phyloP scores from a whole-genome alignment of 2,113 vertebrate species.

The Lepus europaeus region DNA sequence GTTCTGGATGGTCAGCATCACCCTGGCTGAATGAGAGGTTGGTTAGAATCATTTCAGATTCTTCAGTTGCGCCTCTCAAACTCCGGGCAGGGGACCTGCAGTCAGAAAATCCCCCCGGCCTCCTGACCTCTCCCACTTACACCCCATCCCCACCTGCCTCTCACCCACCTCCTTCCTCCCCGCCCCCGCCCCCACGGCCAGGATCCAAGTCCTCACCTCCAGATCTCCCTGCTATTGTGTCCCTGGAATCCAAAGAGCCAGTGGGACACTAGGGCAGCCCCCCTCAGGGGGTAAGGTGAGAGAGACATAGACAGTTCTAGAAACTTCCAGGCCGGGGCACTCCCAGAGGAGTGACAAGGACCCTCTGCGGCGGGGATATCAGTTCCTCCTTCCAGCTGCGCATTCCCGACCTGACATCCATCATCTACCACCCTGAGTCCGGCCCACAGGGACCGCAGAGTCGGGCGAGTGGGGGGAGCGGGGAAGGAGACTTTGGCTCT shows the following conservation, averaged over 20 bases:
- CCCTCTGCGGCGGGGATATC: accelerated
- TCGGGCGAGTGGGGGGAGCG: not conserved
- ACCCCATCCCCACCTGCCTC: not conserved
- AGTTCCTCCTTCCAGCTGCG: not conserved
- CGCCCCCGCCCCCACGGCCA: accelerated
- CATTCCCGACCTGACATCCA: not conserved
- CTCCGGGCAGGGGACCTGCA: accelerated
- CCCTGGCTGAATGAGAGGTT: not conserved
- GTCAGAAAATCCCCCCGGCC: not conserved
- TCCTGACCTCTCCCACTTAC: not conserved
- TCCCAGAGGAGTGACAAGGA: not conserved
- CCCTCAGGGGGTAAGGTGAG: not conserved
- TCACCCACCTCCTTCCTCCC: not conserved
- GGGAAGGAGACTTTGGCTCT: not conserved
- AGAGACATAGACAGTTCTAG: accelerated
- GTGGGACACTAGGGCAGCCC: not conserved
- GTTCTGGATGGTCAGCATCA: not conserved
- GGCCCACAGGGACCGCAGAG: not conserved
- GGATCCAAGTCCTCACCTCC: not conserved
- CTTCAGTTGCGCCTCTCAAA: not conserved
- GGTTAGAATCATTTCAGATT: not conserved
- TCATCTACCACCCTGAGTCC: not conserved
- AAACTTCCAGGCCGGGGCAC: not conserved
- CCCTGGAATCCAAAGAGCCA: not conserved
- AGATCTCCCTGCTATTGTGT: not conserved